Evolutionary conservation across 2,113 vertebrate species (phyloP).

Genomic region (Daphoenositta chrysoptera): DNA sequence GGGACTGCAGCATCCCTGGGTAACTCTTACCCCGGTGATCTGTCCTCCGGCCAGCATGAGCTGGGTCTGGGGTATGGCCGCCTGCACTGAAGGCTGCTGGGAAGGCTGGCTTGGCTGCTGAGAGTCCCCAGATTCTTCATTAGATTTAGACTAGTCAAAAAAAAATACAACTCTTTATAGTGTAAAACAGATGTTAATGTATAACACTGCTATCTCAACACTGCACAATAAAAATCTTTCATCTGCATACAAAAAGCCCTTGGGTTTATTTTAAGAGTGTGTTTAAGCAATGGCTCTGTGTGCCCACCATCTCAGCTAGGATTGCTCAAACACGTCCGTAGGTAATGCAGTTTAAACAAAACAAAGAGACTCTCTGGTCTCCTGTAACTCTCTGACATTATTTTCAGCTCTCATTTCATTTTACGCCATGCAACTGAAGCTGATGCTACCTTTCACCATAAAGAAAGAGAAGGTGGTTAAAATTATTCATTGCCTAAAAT

Average conservation of each 20-base stretch:
- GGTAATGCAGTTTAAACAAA: slow-evolving; percentile 24
- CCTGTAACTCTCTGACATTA: not conserved
- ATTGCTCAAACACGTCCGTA: not conserved
- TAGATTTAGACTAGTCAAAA: slow-evolving; percentile 85
- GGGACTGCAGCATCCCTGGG: not conserved
- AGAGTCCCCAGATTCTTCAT: slow-evolving; percentile 88
- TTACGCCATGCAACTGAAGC: not conserved
- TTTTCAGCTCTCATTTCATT: slow-evolving; percentile 3
- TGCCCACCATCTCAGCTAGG: not conserved
- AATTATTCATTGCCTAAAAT: slow-evolving; percentile 49
- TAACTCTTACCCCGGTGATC: slow-evolving; percentile 92
- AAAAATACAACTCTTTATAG: slow-evolving; percentile 66
- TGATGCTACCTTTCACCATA: not conserved
- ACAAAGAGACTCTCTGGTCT: not conserved
- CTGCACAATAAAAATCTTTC: slow-evolving; percentile 52
- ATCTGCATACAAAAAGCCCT: slow-evolving; percentile 55
- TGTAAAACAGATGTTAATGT: slow-evolving; percentile 56
- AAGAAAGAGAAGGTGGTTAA: slow-evolving; percentile 15
- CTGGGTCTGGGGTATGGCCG: slow-evolving; percentile 90
- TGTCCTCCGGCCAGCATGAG: slow-evolving; percentile 97
- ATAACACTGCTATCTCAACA: slow-evolving; percentile 30
- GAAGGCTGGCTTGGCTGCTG: slow-evolving; percentile 87
- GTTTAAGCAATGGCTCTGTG: slow-evolving; percentile 27
- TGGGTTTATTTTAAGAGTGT: slow-evolving; percentile 54
- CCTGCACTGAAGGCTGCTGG: slow-evolving; percentile 84